Conservation (phyloP, 1,140 invertebrate species). For the Mizuhopecten yessoensis region DNA sequence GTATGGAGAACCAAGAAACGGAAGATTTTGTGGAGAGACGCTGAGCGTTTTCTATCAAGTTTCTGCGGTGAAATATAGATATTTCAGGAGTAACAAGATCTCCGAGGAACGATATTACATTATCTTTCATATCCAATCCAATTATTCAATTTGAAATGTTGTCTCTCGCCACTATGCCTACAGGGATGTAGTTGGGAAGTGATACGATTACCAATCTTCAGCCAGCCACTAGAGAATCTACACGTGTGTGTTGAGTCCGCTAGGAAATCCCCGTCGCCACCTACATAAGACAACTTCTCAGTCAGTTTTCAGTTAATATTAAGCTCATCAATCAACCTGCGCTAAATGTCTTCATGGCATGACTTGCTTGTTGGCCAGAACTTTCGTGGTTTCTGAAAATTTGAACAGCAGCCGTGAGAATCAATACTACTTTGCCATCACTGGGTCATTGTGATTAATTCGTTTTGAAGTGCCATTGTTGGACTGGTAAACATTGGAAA, state of each 20-base stretch:
- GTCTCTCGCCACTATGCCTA: neutral
- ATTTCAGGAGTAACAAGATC: slow-evolving; percentile 14
- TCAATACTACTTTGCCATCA: too few relatives aligned
- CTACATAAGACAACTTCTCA: neutral
- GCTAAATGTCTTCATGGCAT: neutral
- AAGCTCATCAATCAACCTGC: neutral
- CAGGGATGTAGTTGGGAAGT: neutral
- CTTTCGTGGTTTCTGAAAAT: neutral
- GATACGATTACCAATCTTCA: neutral
- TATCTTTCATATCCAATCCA: slow-evolving; percentile 23
- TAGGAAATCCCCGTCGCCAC: neutral
- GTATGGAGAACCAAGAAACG: neutral
- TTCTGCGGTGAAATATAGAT: neutral
- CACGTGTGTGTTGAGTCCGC: neutral
- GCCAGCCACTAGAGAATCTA: neutral
- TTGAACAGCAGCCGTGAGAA: too few relatives aligned
- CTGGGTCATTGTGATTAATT: too few relatives aligned
- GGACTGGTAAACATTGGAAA: too few relatives aligned
- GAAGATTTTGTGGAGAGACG: neutral
- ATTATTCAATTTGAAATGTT: slow-evolving; percentile 19
- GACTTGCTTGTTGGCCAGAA: neutral
- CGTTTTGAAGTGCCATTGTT: too few relatives aligned
- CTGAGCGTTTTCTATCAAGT: neutral
- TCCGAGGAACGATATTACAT: neutral
- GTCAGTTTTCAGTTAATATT: neutral